These are phyloP conservation scores for Proisotoma minuta DNA, from an alignment of 2,888 invertebrate genomes.

Conservation along the genomic window DNA sequence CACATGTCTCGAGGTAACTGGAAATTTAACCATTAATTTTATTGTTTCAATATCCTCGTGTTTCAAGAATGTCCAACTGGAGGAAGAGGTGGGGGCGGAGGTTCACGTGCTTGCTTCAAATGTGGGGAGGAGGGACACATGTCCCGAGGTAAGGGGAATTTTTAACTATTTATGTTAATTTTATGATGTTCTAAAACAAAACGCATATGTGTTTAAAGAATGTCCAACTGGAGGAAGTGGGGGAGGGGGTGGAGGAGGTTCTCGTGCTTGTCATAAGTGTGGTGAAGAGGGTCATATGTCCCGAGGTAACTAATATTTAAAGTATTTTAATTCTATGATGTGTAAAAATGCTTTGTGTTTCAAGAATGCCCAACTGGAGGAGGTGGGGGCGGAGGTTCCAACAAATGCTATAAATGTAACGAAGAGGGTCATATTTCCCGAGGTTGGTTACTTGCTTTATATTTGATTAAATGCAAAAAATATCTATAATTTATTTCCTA, in stretches of 20 bases:
- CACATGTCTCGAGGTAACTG: slow-evolving; percentile 48
- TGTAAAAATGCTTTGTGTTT: no score
- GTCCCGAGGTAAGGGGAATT: no score
- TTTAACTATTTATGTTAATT: no score
- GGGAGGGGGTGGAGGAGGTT: slow-evolving; percentile 51
- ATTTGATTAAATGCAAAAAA: no score
- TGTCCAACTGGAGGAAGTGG: slow-evolving; percentile 46
- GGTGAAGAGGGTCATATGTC: slow-evolving; percentile 29
- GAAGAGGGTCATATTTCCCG: slow-evolving; percentile 43
- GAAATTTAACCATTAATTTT: no score
- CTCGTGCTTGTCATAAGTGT: slow-evolving; percentile 50
- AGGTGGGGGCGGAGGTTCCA: slow-evolving; percentile 50
- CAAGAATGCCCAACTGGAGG: slow-evolving; percentile 35
- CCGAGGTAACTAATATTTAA: no score
- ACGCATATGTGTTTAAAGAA: no score
- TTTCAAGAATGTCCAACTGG: slow-evolving; percentile 7
- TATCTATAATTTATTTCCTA: no score
- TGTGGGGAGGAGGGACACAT: slow-evolving; percentile 26
- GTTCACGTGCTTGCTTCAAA: slow-evolving; percentile 19
- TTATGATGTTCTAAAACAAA: no score
- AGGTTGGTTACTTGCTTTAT: no score
- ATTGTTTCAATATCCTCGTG: no score
- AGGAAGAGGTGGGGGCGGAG: slow-evolving; percentile 51
- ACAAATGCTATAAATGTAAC: slow-evolving; percentile 26
- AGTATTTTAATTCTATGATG: no score